Percentiles rank a stretch among this genome's conserved stretches.
These are phyloP conservation scores for Montipora cactus DNA, from an alignment of 64 coral and sea anemone species.

Conservation along the genomic window DNA sequence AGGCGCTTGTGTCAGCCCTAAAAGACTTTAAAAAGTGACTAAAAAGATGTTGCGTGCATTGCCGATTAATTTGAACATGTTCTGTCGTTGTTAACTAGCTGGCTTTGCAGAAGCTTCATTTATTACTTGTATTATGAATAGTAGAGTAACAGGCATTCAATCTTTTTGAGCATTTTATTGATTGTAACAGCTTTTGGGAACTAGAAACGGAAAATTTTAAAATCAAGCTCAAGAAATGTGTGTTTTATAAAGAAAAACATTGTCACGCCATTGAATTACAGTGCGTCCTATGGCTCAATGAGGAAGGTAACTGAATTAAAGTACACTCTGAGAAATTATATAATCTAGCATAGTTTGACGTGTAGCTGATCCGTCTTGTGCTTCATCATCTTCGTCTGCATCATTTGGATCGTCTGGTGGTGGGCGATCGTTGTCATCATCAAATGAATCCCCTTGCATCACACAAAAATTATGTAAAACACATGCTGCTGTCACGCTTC, in stretches of 20 bases:
- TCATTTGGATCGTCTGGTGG: neutral
- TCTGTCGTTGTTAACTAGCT: conserved; percentile 2
- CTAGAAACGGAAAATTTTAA: neutral
- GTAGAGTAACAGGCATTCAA: neutral
- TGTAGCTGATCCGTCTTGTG: conserved; percentile 7
- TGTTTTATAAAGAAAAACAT: conserved; percentile 5
- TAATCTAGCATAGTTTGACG: conserved; percentile 9
- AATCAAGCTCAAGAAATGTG: conserved; percentile 1
- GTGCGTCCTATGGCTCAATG: neutral
- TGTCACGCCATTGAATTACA: conserved; percentile 12
- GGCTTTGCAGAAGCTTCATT: neutral
- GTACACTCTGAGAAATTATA: neutral
- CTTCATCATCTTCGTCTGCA: conserved; percentile 3
- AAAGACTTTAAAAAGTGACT: conserved; percentile 20
- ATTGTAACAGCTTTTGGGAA: conserved; percentile 2
- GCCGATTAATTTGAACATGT: neutral
- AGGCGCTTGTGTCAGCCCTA: neutral
- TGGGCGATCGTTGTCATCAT: conserved; percentile 2
- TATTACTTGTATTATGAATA: neutral
- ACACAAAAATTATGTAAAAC: conserved; percentile 7
- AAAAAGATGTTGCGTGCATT: conserved; percentile 2
- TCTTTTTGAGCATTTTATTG: conserved; percentile 5
- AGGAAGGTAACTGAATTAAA: neutral
- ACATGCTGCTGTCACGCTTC: conserved; percentile 1
- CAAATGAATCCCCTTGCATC: conserved; percentile 12